A percentile compares a stretch with the other conserved stretches of the same genome.
These are phyloP conservation scores for Drosophila kohkoa DNA, from an alignment of 1,140 invertebrate genomes.

Conservation along the genomic window DNA sequence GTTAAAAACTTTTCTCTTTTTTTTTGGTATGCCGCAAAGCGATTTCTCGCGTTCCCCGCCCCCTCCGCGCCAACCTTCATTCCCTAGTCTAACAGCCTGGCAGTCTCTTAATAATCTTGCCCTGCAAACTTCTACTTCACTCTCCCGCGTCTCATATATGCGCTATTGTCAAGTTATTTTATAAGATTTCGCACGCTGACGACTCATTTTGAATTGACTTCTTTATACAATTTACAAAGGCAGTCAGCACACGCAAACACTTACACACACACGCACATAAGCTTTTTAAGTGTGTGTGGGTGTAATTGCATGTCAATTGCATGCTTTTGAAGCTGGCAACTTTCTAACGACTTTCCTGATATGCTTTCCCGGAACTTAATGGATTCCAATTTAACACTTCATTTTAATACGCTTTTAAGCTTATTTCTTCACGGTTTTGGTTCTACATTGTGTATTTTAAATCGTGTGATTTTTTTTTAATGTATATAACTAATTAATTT, in stretches of 20 bases:
- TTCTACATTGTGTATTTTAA: too few species aligned
- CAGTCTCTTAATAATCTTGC: slow-evolving; percentile 69
- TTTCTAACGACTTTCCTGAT: slow-evolving; percentile 45
- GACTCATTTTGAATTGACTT: slow-evolving; percentile 50
- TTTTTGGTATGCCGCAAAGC: slow-evolving; percentile 76
- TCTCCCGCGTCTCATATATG: not conserved
- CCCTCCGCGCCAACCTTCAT: not conserved
- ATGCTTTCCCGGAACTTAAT: not conserved
- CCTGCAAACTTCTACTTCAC: slow-evolving; percentile 35
- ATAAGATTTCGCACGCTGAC: slow-evolving; percentile 67
- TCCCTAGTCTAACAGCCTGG: not conserved
- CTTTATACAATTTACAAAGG: slow-evolving; percentile 54
- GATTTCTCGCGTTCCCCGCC: slow-evolving; percentile 69
- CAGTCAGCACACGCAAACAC: slow-evolving; percentile 16
- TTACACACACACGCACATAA: slow-evolving; percentile 8
- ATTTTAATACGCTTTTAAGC: not conserved
- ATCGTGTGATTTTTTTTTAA: too few species aligned
- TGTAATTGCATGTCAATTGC: slow-evolving; percentile 81
- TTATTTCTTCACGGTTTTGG: too few species aligned
- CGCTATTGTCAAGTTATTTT: slow-evolving; percentile 67
- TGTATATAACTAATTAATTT: too few species aligned
- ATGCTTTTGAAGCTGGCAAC: slow-evolving; percentile 56
- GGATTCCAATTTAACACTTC: slow-evolving; percentile 7
- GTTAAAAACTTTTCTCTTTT: slow-evolving; percentile 53
- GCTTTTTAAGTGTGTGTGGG: slow-evolving; percentile 24